These are phyloP conservation scores for Threskiornis aethiopicus DNA, from an alignment of 2,797 vertebrate genomes.

Conservation along the genomic window DNA sequence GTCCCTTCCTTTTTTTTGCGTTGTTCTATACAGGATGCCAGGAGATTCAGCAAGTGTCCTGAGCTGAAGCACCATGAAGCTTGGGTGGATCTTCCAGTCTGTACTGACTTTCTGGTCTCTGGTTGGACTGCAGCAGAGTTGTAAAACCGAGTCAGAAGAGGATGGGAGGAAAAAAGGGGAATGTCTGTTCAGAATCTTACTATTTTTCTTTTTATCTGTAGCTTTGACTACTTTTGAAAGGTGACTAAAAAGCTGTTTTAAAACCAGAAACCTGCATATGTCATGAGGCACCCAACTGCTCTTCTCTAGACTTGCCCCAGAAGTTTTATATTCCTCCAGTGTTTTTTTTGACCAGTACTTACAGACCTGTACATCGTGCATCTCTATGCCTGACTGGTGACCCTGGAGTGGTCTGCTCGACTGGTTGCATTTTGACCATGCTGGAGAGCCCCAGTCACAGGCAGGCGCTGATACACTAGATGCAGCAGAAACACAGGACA, in stretches of 20 bases:
- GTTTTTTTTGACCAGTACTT: neutral
- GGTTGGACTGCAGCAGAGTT: neutral
- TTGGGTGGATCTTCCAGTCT: neutral
- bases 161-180: neutral
- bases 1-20: neutral
- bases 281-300: neutral
- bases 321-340: neutral
- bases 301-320: neutral
- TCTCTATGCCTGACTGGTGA: neutral
- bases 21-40: neutral
- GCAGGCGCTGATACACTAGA: accelerated
- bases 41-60: neutral
- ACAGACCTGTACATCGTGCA: accelerated
- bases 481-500: neutral
- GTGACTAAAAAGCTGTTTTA: neutral
- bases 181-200: neutral
- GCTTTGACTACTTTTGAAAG: neutral
- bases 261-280: neutral
- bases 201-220: neutral
- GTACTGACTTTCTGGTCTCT: neutral
- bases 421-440: neutral
- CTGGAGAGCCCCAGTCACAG: neutral
- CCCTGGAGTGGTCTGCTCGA: neutral
- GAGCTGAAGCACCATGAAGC: neutral
- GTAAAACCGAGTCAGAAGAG: neutral